Conservation (phyloP, 2,797 vertebrate genomes). For the Menidia menidia region DNA sequence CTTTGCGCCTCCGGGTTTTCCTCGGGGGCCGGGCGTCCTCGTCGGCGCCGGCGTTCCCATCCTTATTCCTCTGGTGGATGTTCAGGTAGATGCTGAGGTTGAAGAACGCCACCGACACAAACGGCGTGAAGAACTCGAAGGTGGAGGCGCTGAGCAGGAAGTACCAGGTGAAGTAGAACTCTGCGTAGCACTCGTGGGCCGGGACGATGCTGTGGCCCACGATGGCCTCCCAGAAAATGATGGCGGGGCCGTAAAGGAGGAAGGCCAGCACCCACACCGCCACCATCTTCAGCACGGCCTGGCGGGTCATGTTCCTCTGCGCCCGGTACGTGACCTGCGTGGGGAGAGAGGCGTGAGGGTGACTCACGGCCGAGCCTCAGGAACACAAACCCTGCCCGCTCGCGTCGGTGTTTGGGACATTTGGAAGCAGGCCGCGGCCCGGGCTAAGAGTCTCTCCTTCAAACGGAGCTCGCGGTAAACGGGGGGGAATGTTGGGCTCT, state of each 20-base stretch:
- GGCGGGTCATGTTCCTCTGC: slow-evolving; percentile 90
- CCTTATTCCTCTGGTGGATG: slow-evolving; percentile 91
- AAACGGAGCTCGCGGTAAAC: slow-evolving; percentile 31
- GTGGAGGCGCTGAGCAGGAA: slow-evolving; percentile 95
- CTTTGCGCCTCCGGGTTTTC: slow-evolving; percentile 59
- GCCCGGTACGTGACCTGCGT: slow-evolving; percentile 93
- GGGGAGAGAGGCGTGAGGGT: slow-evolving; percentile 30
- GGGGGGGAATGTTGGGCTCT: slow-evolving; percentile 39
- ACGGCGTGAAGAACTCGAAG: slow-evolving; percentile 96
- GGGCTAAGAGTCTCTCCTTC: slow-evolving; percentile 30
- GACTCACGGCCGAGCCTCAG: slow-evolving; percentile 23
- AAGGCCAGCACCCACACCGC: slow-evolving; percentile 94
- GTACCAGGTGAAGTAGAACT: slow-evolving; percentile 98
- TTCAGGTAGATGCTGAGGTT: slow-evolving; percentile 98
- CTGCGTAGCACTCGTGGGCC: slow-evolving; percentile 90
- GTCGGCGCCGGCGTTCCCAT: slow-evolving; percentile 75
- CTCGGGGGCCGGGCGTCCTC: slow-evolving; percentile 56
- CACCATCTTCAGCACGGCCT: slow-evolving; percentile 91
- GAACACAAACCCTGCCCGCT: slow-evolving; percentile 16
- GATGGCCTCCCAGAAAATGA: slow-evolving; percentile 93
- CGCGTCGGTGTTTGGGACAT: slow-evolving; percentile 14
- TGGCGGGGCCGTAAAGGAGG: slow-evolving; percentile 94
- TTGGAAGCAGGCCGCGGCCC: slow-evolving; percentile 21
- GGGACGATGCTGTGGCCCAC: slow-evolving; percentile 89
- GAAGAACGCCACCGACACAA: slow-evolving; percentile 95